phyloP scores from a whole-genome alignment of 64 coral and sea anemone species.

The Actinia equina region DNA sequence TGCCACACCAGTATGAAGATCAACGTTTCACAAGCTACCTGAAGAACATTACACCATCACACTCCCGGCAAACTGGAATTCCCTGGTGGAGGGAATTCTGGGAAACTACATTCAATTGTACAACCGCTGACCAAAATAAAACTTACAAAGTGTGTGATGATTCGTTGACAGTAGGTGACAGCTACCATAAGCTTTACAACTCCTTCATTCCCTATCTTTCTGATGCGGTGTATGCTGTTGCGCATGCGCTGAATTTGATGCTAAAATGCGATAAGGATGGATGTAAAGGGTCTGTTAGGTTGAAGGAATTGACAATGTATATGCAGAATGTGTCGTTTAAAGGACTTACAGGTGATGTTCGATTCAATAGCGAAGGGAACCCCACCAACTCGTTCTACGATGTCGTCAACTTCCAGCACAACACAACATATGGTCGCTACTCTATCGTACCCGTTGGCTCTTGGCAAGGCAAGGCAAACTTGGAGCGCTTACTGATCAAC shows the following conservation, averaged over 20 bases:
- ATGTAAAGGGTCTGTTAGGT: background rate
- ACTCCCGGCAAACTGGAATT: background rate
- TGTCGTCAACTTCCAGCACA: conserved; percentile 51
- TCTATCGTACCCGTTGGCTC: conserved; percentile 38
- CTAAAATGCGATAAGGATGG: conserved; percentile 2
- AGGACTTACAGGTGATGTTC: conserved; percentile 45
- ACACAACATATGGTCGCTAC: background rate
- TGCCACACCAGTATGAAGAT: conserved; percentile 29
- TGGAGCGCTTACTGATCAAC: background rate
- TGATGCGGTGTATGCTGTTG: conserved; percentile 78
- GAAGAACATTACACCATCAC: background rate
- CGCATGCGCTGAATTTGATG: conserved; percentile 56
- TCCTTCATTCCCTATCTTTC: conserved; percentile 65
- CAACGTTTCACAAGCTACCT: conserved; percentile 11
- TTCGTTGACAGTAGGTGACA: background rate
- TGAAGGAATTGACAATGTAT: conserved; percentile 31
- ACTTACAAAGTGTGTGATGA: background rate
- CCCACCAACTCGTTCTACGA: conserved; percentile 56
- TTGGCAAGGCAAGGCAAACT: conserved; percentile 29
- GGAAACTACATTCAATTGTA: conserved; percentile 31
- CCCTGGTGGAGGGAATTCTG: conserved; percentile 41
- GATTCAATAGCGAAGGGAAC: conserved; percentile 54
- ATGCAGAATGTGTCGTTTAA: conserved; percentile 54
- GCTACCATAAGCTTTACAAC: conserved; percentile 41
- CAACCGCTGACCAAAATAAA: background rate